Base-by-base conservation (phyloP, 2,113 vertebrate species). In the Hippoglossus stenolepis region DNA sequence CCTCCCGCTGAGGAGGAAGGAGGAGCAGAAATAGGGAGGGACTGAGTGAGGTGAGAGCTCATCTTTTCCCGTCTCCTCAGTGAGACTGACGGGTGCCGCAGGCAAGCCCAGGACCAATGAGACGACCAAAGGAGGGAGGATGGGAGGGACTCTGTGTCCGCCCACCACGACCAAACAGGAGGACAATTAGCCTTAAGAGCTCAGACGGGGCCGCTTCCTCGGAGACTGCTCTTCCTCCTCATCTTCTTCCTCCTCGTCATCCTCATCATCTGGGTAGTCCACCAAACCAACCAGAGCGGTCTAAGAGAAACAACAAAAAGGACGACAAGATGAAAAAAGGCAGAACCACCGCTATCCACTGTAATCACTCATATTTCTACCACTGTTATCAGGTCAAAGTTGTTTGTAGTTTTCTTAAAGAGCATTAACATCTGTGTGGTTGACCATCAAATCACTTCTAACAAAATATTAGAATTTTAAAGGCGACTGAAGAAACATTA, bases 251-350 rank as follows among this genome's bases (percentile, higher is more conserved):
- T 99, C 96, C 60, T 98, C 98, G 0, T 99, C 98, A 2, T 99
- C 98, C 93, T 99, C 98, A 70, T 99, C 98, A 35, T 98, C 98
- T 53, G 98, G 97, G 86, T 99, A 99, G 94, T 99, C 98, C 93
- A 99, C 98, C 77, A 99, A 94, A 67, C 97, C 98, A 65, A 99
- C 96, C 76, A 98, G 91, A 88, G 95, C 96, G 59, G 96, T 96
- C 97, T 98, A 88, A 72, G 88, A 73, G 45, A 78, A 43, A 76
- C 18, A 45, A 40, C 31, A 43, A 28, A 35, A 14, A 59, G 28
- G 28, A 28, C 28, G 5, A 31, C 31, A 24, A 24, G 24, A 24
- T 24, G 24, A 24, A 24, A 24, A 24, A 2, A 24, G 24, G 24
- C 24, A 2, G 24, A 24, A 24, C 24, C 23, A 23, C 23, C 23